Percentiles rank a stretch among this genome's conserved stretches.
Evolutionary conservation across 2,888 invertebrate genomes (phyloP).

Genomic region (Drosophila nr. fundita): DNA sequence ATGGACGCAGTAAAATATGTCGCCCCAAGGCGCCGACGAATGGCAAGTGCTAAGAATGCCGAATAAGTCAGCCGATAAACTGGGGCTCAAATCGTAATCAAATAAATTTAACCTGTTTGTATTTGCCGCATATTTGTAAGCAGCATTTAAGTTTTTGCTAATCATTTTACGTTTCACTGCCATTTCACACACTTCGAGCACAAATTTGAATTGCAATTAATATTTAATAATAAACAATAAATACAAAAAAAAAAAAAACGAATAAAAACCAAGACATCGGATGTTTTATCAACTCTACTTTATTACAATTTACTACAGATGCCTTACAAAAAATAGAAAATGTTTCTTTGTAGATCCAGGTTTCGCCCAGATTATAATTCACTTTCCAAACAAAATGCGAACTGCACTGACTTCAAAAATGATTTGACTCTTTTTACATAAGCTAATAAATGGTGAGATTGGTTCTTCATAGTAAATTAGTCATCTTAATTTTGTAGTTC

Average conservation of each 20-base stretch:
- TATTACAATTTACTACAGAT: neutral
- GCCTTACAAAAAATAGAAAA: neutral
- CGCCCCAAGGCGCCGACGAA: slow-evolving; percentile 92
- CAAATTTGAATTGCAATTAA: slow-evolving; percentile 67
- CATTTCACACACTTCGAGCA: slow-evolving; percentile 56
- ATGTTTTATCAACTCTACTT: neutral
- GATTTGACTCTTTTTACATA: neutral
- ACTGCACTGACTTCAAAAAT: neutral
- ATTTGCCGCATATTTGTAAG: slow-evolving; percentile 54
- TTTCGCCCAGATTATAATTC: neutral
- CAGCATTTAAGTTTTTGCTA: slow-evolving; percentile 53
- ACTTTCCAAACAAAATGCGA: neutral
- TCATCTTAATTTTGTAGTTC: neutral
- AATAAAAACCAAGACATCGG: neutral
- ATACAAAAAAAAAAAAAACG: slow-evolving; percentile 8
- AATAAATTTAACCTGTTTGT: slow-evolving; percentile 55
- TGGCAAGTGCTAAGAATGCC: slow-evolving; percentile 86
- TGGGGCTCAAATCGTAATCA: slow-evolving; percentile 63
- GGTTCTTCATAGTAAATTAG: too few relatives aligned
- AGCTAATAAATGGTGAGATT: too few relatives aligned
- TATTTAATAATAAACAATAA: slow-evolving; percentile 66
- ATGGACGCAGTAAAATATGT: slow-evolving; percentile 92
- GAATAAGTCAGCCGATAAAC: slow-evolving; percentile 27
- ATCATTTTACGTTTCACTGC: slow-evolving; percentile 55
- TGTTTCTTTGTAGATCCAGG: neutral